A percentile compares a stretch with the other conserved stretches of the same genome.
Conservation (phyloP, 2,113 vertebrate species). For the Tenrec ecaudatus region DNA sequence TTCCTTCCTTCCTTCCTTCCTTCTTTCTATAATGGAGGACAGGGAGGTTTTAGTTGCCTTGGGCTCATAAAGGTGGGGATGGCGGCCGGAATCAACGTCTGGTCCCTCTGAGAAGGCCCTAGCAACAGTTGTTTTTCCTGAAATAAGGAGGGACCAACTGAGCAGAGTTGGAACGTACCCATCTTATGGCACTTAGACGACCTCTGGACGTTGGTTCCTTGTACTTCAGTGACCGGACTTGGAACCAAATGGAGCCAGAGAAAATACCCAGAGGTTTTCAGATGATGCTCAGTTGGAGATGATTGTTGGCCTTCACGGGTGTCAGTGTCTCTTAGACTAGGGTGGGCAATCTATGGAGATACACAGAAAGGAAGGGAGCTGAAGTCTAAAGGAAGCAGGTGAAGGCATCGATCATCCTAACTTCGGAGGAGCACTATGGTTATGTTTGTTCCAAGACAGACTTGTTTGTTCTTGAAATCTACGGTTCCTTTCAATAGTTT, state of each 20-base stretch:
- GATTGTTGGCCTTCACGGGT: background rate
- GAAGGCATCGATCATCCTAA: background rate
- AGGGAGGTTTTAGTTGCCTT: background rate
- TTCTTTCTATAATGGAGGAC: background rate
- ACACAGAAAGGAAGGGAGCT: background rate
- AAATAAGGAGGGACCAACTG: background rate
- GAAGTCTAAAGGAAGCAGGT: background rate
- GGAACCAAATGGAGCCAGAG: background rate
- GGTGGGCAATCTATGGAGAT: fast-evolving
- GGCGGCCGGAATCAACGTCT: background rate
- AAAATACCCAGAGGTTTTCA: background rate
- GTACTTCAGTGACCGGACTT: background rate
- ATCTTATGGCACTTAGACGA: background rate
- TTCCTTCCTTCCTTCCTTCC: too few relatives aligned
- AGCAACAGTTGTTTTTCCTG: background rate
- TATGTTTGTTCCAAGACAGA: too few relatives aligned
- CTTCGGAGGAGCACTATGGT: too few relatives aligned
- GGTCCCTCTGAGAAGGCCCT: background rate
- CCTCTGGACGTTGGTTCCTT: background rate
- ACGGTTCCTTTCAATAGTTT: too few relatives aligned
- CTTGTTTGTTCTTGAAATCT: too few relatives aligned
- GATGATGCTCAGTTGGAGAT: background rate
- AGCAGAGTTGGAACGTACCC: background rate
- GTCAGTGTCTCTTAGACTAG: background rate
- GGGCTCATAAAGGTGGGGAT: background rate